Percentiles rank a stretch among this genome's conserved stretches.
These are phyloP conservation scores for Neuroterus valhalla DNA, from an alignment of 1,140 invertebrate species.

Conservation along the genomic window DNA sequence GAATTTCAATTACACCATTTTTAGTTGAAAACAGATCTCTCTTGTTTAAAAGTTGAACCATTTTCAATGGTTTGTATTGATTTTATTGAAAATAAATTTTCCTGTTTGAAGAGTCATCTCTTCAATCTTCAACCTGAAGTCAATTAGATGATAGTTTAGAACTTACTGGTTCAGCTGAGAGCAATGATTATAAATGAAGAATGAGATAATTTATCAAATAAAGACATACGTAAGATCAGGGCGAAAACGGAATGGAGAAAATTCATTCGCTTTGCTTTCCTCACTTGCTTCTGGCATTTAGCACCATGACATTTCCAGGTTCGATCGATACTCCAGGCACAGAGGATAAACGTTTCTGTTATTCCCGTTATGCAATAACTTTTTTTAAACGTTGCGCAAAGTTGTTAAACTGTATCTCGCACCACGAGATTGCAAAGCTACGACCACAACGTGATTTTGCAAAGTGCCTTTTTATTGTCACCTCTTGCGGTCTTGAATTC, in stretches of 20 bases:
- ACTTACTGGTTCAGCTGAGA: background rate
- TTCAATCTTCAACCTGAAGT: too few species aligned
- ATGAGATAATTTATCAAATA: background rate
- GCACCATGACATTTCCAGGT: conserved; percentile 8
- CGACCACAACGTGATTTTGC: background rate
- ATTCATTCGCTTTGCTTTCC: background rate
- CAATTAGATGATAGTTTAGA: too few species aligned
- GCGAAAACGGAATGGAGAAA: background rate
- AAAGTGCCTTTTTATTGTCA: conserved; percentile 18
- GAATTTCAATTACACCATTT: too few species aligned
- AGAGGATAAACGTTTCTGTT: conserved; percentile 1
- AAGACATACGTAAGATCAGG: background rate
- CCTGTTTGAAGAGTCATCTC: too few species aligned
- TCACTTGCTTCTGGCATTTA: conserved; percentile 12
- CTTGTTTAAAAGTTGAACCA: too few species aligned
- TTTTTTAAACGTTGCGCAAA: background rate
- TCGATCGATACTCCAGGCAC: background rate
- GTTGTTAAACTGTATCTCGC: conserved; percentile 9
- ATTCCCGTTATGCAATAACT: conserved; percentile 11
- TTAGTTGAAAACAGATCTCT: too few species aligned
- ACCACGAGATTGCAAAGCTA: background rate
- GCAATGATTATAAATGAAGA: background rate
- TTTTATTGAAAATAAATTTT: too few species aligned
- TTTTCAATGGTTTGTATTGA: too few species aligned
- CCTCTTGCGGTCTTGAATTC: background rate